These are phyloP conservation scores for Orthosia cruda DNA, from an alignment of 2,888 invertebrate species.

Conservation along the genomic window DNA sequence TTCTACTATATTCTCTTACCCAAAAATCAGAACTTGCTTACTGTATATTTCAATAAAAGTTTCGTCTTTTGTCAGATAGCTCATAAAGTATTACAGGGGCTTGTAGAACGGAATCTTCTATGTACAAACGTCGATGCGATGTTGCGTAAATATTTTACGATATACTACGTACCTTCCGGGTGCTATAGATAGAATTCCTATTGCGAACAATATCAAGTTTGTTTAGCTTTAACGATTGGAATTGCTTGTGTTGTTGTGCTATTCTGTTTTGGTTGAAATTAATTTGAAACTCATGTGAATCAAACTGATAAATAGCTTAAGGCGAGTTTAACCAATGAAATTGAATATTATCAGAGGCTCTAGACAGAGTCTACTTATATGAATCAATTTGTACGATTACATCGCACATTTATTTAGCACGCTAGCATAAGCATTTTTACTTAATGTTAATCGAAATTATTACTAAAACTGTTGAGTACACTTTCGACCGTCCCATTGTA, in stretches of 20 bases:
- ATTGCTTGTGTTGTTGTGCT: conserved; percentile 28
- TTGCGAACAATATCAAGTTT: conserved; percentile 36
- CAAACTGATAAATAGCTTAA: too few species aligned
- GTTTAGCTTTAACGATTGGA: conserved; percentile 30
- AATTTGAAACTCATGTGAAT: not conserved
- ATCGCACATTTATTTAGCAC: too few species aligned
- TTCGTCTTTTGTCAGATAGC: conserved; percentile 33
- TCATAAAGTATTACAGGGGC: conserved; percentile 56
- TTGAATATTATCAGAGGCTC: too few species aligned
- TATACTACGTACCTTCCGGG: conserved; percentile 21
- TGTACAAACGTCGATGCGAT: conserved; percentile 43
- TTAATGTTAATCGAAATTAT: too few species aligned
- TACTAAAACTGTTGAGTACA: too few species aligned
- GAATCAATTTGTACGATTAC: too few species aligned
- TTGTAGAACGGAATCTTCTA: conserved; percentile 49
- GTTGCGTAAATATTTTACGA: conserved; percentile 62
- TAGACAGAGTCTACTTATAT: too few species aligned
- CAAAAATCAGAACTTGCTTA: conserved; percentile 30
- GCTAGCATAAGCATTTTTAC: too few species aligned
- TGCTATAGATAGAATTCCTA: conserved; percentile 53
- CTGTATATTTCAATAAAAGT: conserved; percentile 50
- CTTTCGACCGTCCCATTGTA: too few species aligned
- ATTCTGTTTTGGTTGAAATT: not conserved
- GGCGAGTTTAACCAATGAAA: too few species aligned
- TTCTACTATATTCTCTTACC: conserved; percentile 12